phyloP scores from a whole-genome alignment of 2,888 invertebrate genomes.

The Sipunculus nudus region DNA sequence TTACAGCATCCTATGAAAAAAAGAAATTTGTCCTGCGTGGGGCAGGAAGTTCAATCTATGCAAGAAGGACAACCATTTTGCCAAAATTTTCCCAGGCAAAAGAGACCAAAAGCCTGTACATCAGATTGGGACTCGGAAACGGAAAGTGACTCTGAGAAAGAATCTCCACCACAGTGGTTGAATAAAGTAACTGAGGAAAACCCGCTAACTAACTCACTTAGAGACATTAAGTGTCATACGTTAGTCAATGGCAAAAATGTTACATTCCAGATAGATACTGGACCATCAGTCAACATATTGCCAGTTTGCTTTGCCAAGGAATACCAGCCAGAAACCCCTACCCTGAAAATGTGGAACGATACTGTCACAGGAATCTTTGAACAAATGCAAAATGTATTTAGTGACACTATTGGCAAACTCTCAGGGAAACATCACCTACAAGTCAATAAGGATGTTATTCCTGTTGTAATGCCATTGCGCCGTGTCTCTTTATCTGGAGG shows the following conservation, averaged over 20 bases:
- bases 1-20: no score
- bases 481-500: slow-evolving; percentile 10
- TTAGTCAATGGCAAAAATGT: slow-evolving; percentile 1
- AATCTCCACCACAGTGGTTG: no score
- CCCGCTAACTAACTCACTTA: no score
- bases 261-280: slow-evolving; percentile 26
- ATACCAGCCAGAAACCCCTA: not conserved
- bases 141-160: no score
- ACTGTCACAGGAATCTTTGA: slow-evolving; percentile 1
- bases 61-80: no score
- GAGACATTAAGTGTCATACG: slow-evolving; percentile 4
- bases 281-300: slow-evolving; percentile 18
- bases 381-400: slow-evolving; percentile 9
- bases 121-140: no score
- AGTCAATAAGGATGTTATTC: not conserved
- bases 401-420: not conserved
- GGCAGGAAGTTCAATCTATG: no score
- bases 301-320: slow-evolving; percentile 4
- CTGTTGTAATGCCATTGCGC: slow-evolving; percentile 17
- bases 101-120: no score
- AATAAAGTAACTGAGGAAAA: no score
- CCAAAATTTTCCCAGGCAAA: no score
- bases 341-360: slow-evolving; percentile 11
- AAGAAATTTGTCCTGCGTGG: no score
- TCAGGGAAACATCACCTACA: slow-evolving; percentile 6